These are phyloP conservation scores for Tragelaphus eurycerus DNA, from an alignment of 2,797 vertebrate genomes.

Conservation along the genomic window DNA sequence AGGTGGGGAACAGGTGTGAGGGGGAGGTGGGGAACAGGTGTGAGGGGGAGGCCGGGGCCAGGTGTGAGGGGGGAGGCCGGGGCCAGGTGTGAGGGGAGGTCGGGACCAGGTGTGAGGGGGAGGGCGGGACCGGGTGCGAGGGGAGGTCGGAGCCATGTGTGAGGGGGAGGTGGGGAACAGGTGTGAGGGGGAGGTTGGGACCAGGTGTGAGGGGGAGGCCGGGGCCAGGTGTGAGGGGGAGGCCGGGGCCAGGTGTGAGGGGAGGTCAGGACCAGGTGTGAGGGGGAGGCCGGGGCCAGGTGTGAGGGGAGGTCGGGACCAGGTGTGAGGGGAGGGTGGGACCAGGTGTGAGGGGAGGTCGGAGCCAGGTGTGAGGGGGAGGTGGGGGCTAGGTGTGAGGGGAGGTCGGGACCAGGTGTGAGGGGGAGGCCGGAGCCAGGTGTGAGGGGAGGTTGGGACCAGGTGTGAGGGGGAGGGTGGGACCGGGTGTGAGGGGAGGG, in stretches of 20 bases:
- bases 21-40: neutral
- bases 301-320: neutral
- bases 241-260: accelerated
- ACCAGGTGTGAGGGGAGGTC: neutral
- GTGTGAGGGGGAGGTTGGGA: neutral
- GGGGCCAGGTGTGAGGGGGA: neutral
- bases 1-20: too few relatives aligned
- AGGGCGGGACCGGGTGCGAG: accelerated
- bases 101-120: neutral
- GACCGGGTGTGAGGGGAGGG: too few relatives aligned
- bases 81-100: neutral
- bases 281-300: neutral
- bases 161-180: too few relatives aligned
- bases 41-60: neutral
- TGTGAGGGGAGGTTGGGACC: too few relatives aligned
- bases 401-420: accelerated
- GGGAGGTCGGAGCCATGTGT: neutral
- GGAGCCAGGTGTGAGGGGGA: too few relatives aligned
- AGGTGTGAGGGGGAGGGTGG: too few relatives aligned
- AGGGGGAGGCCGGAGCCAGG: neutral
- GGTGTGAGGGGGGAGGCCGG: neutral
- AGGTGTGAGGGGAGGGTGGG: neutral
- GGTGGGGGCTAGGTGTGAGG: accelerated
- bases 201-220: neutral
- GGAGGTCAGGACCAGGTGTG: too few relatives aligned